These are phyloP conservation scores for Heliconius congener DNA, from an alignment of 1,140 invertebrate genomes.

Conservation along the genomic window DNA sequence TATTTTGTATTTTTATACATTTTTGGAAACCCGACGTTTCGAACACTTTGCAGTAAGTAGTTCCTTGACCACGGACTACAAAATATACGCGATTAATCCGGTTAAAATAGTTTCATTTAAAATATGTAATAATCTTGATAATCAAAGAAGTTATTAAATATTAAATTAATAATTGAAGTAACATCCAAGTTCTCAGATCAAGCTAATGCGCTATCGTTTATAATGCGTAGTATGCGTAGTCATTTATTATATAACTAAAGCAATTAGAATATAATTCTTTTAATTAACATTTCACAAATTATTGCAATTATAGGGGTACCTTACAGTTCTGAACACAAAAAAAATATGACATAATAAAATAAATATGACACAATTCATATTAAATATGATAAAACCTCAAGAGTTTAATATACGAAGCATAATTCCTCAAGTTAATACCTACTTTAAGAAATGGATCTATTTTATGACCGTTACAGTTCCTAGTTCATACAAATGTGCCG, in stretches of 20 bases:
- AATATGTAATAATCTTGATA: no score
- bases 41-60: no score
- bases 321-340: background rate
- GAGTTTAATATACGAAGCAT: background rate
- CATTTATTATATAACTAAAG: constrained; percentile 1
- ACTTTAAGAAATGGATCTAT: background rate
- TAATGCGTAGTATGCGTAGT: background rate
- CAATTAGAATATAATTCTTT: background rate
- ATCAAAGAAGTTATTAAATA: no score
- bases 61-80: no score
- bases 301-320: background rate
- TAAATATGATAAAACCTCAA: background rate
- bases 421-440: background rate
- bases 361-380: no score
- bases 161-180: no score
- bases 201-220: background rate
- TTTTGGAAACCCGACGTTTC: no score
- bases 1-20: no score
- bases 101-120: no score
- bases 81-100: no score
- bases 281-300: background rate
- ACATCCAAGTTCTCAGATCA: no score
- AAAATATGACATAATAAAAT: no score
- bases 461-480: background rate
- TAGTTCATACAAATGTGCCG: background rate